phyloP scores from a whole-genome alignment of 1,140 invertebrate species.

The Delia radicum region DNA sequence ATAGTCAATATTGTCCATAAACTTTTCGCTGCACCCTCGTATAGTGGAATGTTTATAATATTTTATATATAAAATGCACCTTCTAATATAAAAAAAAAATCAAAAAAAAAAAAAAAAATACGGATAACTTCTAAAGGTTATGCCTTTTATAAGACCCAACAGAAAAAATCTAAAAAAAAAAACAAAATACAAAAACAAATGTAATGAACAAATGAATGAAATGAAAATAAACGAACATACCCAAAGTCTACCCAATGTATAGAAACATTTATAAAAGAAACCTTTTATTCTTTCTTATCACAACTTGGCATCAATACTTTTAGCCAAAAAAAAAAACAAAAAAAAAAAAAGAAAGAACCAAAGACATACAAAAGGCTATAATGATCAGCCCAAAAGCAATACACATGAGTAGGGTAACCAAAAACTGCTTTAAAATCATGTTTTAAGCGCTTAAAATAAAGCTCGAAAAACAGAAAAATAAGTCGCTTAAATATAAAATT shows the following conservation, averaged over 20 bases:
- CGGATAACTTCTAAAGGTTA: not conserved
- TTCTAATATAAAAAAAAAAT: not conserved
- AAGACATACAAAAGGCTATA: constrained; percentile 1
- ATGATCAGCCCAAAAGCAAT: not conserved
- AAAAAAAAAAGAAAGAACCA: not conserved
- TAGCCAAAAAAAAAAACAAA: not conserved
- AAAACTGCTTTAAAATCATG: too few relatives aligned
- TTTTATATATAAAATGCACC: constrained; percentile 4
- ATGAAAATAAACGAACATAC: not conserved
- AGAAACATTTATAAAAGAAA: not conserved
- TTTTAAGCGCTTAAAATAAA: too few relatives aligned
- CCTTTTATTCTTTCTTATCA: not conserved
- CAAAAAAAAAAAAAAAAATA: not conserved
- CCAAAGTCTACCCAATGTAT: not conserved
- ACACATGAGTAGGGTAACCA: too few relatives aligned
- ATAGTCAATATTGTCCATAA: not conserved
- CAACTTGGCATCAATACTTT: not conserved
- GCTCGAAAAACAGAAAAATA: too few relatives aligned
- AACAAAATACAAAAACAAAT: not conserved
- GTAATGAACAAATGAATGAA: not conserved
- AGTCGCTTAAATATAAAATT: too few relatives aligned
- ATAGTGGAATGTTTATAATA: not conserved
- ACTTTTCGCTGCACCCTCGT: not conserved
- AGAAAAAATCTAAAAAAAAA: not conserved
- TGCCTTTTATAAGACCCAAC: not conserved